phyloP scores from a whole-genome alignment of 2,888 invertebrate genomes.

The Julus scanicus region DNA sequence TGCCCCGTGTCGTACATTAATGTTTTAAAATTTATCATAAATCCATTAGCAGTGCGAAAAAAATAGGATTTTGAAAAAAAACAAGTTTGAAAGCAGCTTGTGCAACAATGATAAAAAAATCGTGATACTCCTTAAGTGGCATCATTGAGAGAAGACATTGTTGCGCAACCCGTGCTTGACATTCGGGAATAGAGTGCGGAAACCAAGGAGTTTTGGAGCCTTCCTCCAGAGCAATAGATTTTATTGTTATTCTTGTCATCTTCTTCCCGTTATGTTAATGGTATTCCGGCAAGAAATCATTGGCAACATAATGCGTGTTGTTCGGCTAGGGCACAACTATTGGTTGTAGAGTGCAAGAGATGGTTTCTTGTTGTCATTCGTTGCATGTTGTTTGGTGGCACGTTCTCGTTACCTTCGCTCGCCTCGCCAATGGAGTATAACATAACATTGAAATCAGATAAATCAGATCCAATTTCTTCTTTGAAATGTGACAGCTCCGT shows the following conservation, averaged over 20 bases:
- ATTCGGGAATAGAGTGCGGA: not conserved
- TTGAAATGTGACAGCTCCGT: not conserved
- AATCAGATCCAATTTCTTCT: constrained; percentile 28
- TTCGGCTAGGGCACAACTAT: not conserved
- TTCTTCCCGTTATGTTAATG: constrained; percentile 5
- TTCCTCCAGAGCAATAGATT: not conserved
- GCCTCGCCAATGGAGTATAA: not conserved
- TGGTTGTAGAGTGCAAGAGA: not conserved
- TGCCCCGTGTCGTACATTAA: no score
- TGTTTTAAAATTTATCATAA: no score
- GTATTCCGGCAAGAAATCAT: not conserved
- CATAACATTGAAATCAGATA: constrained; percentile 17
- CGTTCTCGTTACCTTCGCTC: not conserved
- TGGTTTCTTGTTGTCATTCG: not conserved
- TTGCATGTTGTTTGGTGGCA: constrained; percentile 14
- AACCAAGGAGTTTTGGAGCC: not conserved
- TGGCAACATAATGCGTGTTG: not conserved
- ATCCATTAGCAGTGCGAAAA: no score
- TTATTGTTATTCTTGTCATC: constrained; percentile 7
- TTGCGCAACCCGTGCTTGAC: not conserved
- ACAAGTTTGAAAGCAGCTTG: no score
- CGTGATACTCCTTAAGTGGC: no score
- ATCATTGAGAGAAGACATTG: not conserved
- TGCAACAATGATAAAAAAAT: no score
- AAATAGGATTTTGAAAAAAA: no score